Evolutionary conservation across 2,888 invertebrate species (phyloP).

Genomic region (Abrostola tripartita): DNA sequence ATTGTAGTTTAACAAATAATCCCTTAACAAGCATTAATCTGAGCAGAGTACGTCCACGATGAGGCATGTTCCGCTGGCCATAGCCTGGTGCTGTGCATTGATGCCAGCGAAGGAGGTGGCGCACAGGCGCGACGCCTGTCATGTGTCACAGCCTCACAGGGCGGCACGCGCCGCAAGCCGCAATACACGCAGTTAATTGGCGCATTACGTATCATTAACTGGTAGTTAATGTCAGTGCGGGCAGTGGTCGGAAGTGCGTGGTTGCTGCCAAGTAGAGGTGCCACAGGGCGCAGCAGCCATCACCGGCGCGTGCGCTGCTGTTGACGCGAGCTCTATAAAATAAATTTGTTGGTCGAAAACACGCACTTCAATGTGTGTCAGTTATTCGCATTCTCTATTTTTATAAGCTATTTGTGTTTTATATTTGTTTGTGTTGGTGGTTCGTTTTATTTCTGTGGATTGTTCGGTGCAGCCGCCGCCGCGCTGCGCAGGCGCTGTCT

Average conservation of each 20-base stretch:
- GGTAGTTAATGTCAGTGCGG: constrained; percentile 29
- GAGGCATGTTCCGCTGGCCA: too few relatives aligned
- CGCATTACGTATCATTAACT: constrained; percentile 42
- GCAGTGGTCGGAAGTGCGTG: constrained; percentile 37
- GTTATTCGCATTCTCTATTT: constrained; percentile 75
- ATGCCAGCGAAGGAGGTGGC: too few relatives aligned
- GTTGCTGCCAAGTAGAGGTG: constrained; percentile 20
- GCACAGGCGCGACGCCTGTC: too few relatives aligned
- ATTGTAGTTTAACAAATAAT: too few relatives aligned
- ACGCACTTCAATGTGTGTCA: constrained; percentile 72
- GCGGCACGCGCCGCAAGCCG: constrained; percentile 12
- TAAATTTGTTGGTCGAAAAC: constrained; percentile 60
- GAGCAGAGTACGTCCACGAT: too few relatives aligned
- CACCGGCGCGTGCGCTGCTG: constrained; percentile 37
- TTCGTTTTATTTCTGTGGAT: constrained; percentile 59
- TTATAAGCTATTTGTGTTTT: constrained; percentile 72
- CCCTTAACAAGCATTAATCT: too few relatives aligned
- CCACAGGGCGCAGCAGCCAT: constrained; percentile 13
- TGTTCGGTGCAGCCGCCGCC: constrained; percentile 36
- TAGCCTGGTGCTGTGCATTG: too few relatives aligned
- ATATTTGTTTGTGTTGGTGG: constrained; percentile 68
- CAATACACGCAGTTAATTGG: constrained; percentile 32
- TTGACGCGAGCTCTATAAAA: constrained; percentile 61
- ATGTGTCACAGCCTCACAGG: background rate
- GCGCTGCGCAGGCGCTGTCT: constrained; percentile 2